Evolutionary conservation across 2,797 vertebrate genomes (phyloP).

Genomic region (Pterois miles): DNA sequence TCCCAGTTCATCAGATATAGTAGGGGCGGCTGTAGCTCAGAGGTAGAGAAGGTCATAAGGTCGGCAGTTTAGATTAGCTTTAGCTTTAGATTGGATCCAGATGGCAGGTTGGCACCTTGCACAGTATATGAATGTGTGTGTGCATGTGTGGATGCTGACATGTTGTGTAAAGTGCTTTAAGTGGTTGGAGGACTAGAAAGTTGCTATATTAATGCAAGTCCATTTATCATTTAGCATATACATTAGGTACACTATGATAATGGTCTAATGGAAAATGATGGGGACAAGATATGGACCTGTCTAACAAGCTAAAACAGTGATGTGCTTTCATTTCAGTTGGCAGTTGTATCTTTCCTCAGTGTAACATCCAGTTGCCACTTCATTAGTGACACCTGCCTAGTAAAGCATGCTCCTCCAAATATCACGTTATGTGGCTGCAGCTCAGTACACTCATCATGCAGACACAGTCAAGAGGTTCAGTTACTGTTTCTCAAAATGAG

Average conservation of each 20-base stretch:
- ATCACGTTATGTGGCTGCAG: slow-evolving; percentile 7
- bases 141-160: too few relatives aligned
- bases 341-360: slow-evolving; percentile 9
- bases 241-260: too few relatives aligned
- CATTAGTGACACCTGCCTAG: slow-evolving; percentile 47
- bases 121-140: too few relatives aligned
- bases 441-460: slow-evolving; percentile 13
- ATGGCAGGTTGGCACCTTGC: too few relatives aligned
- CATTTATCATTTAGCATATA: too few relatives aligned
- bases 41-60: too few relatives aligned
- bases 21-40: neutral
- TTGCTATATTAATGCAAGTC: too few relatives aligned
- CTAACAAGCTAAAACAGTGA: neutral
- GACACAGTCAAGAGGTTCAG: slow-evolving; percentile 27
- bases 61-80: too few relatives aligned
- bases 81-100: too few relatives aligned
- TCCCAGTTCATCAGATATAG: neutral
- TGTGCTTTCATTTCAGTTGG: neutral
- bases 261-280: neutral
- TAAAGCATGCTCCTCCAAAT: slow-evolving; percentile 35
- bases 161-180: too few relatives aligned
- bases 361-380: slow-evolving; percentile 39
- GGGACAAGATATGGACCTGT: neutral
- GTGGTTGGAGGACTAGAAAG: too few relatives aligned
- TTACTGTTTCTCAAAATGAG: slow-evolving; percentile 30